Percentiles rank a stretch among this genome's conserved stretches.
These are phyloP conservation scores for Drosophila pseudoananassae DNA, from an alignment of 1,140 invertebrate genomes.

Conservation along the genomic window DNA sequence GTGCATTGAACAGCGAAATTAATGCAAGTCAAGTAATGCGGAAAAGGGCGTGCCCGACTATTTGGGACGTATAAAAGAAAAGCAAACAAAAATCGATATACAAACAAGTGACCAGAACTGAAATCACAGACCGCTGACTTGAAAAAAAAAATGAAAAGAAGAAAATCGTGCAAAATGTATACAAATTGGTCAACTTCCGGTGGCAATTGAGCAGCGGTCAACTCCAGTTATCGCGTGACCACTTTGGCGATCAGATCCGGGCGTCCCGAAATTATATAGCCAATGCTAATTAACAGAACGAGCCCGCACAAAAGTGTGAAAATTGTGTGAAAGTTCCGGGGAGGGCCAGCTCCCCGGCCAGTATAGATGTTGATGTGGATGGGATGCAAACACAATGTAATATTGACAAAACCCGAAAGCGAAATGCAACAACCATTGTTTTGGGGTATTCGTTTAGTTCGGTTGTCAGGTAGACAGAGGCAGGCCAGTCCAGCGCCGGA, in stretches of 20 bases:
- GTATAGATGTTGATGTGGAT: slow-evolving; percentile 6
- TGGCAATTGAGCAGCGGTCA: slow-evolving; percentile 27
- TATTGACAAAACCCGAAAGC: slow-evolving; percentile 60
- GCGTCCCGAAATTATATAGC: slow-evolving; percentile 46
- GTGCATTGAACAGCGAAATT: slow-evolving; percentile 79
- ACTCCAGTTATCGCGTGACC: slow-evolving; percentile 55
- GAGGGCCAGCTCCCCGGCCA: slow-evolving; percentile 15
- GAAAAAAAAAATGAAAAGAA: slow-evolving; percentile 20
- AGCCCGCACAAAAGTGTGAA: slow-evolving; percentile 60
- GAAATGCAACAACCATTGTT: slow-evolving; percentile 53
- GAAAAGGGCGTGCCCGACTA: slow-evolving; percentile 70
- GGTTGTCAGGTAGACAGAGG: slow-evolving; percentile 3
- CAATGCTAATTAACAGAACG: slow-evolving; percentile 76
- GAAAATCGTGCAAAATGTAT: slow-evolving; percentile 61
- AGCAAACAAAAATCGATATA: slow-evolving; percentile 30
- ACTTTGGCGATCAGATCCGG: slow-evolving; percentile 20
- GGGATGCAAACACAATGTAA: slow-evolving; percentile 56
- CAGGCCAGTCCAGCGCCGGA: slow-evolving; percentile 51
- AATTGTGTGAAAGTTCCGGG: slow-evolving; percentile 67
- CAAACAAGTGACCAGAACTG: slow-evolving; percentile 42
- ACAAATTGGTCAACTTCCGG: slow-evolving; percentile 69
- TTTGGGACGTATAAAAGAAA: slow-evolving; percentile 59
- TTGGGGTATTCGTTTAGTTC: slow-evolving; percentile 1
- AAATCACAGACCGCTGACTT: slow-evolving; percentile 61
- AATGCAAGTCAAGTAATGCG: slow-evolving; percentile 76